Percentiles rank a stretch among this genome's conserved stretches.
Evolutionary conservation across 2,113 vertebrate genomes (phyloP).

Genomic region (Pedetes capensis): DNA sequence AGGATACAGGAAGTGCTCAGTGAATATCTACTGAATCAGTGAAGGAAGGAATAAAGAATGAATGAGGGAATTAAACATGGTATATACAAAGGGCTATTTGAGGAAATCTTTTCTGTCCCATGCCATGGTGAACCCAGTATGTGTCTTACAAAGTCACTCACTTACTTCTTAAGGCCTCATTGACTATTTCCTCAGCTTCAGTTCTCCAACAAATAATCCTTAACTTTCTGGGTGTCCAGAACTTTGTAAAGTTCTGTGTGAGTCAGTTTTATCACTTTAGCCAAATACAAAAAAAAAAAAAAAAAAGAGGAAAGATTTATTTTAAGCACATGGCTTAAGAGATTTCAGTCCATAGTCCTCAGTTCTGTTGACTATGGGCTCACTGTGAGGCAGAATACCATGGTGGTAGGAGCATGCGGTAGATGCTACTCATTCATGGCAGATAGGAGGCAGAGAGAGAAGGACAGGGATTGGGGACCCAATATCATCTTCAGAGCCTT

Average conservation of each 20-base stretch:
- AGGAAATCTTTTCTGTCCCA: not conserved
- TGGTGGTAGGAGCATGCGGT: not conserved
- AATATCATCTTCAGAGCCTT: not conserved
- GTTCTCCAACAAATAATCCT: conserved; percentile 3
- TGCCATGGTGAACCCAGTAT: not conserved
- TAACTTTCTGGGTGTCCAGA: not conserved
- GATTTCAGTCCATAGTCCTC: not conserved
- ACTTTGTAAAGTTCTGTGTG: not conserved
- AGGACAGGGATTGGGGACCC: too few species aligned
- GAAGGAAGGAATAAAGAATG: not conserved
- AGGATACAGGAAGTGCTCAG: not conserved
- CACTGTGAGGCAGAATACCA: not conserved
- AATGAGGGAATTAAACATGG: not conserved
- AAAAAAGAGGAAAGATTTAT: not conserved
- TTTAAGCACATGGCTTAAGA: not conserved
- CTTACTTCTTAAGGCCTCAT: conserved; percentile 27
- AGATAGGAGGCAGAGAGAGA: not conserved
- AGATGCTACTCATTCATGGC: not conserved
- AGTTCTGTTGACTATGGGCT: not conserved
- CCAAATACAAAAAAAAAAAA: not conserved
- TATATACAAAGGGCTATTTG: not conserved
- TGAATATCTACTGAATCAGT: not conserved
- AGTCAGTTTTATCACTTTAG: not conserved
- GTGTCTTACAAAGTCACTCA: not conserved
- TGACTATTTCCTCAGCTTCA: not conserved